A percentile compares a stretch with the other conserved stretches of the same genome.
phyloP scores from a whole-genome alignment of 2,797 vertebrate species.

The Buphagus erythrorhynchus region DNA sequence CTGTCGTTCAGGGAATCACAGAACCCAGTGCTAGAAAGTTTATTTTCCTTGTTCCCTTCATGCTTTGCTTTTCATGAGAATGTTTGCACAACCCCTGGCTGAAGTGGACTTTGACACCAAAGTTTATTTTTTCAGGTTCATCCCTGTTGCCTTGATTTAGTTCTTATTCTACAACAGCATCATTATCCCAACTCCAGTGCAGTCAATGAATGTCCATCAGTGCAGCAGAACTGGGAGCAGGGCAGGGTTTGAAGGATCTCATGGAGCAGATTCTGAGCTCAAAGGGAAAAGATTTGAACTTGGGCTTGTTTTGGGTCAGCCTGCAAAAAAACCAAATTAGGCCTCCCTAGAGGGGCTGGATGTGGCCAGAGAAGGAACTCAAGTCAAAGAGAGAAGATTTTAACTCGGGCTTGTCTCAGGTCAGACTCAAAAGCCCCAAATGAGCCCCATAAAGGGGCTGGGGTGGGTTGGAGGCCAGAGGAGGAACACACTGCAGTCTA shows the following conservation, averaged over 20 bases:
- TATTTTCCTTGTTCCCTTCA: constrained; percentile 20
- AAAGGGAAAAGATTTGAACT: neutral
- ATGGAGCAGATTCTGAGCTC: neutral
- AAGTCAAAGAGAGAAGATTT: neutral
- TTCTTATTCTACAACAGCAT: neutral
- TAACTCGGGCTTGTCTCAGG: neutral
- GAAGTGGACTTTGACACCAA: neutral
- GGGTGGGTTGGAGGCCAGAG: neutral
- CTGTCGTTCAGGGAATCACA: neutral
- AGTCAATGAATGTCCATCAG: neutral
- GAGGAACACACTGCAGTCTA: accelerated
- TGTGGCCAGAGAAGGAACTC: neutral
- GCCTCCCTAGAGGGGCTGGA: neutral
- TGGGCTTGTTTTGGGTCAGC: neutral
- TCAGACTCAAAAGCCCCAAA: neutral
- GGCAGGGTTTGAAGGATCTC: neutral
- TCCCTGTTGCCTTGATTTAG: neutral
- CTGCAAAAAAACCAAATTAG: neutral
- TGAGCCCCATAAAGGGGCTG: neutral
- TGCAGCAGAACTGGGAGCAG: neutral
- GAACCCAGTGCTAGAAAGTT: neutral
- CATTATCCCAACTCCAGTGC: neutral
- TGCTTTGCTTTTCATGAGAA: neutral
- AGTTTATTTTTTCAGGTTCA: neutral
- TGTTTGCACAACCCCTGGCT: neutral